Base-by-base conservation (phyloP, 2,797 vertebrate genomes). In the Gallinago stenura region DNA sequence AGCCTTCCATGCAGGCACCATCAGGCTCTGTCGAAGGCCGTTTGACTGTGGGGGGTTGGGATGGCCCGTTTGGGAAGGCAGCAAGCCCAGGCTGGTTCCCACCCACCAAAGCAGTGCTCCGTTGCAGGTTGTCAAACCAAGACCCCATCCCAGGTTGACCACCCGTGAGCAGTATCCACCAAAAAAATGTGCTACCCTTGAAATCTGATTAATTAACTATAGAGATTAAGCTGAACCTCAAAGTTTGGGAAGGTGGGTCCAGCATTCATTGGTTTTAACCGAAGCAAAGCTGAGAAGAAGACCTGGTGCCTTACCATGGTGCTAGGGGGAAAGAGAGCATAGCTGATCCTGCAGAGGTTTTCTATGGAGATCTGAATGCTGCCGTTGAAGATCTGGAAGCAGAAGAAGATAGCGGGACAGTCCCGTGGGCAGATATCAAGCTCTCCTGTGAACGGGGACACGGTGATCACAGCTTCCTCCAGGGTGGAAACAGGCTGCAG, bases 401-500 rank as follows among this genome's bases (percentile, higher is more conserved):
- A 98, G 13, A 96, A 96, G 86, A 98, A 98, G 94, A 97, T 98
- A 24, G 97, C 94, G 0, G 97, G 97, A 53, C 98, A 98, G 61
- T 98, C 98, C 1, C 97, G 89, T 0, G 99, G 99, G 53, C 99
- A 99, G 96, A 99, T 99, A 95, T 99, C 99, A 6, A 97, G 97
- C 80, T 99, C 98, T 31, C 99, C 99, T 0, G 98, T 98, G 97
- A 99, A 99, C 0, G 99, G 98, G 62, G 98, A 99, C 89, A 99
- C 98, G 0, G 99, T 99, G 96, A 99, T 96, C 28, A 98, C 98
- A 2, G 97, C 96, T 71, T 97, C 96, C 1, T 96, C 97, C 93
- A 97, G 70, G 58, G 97, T 97, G 83, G 98, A 87, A 5, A 97
- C 90, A 2, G 99, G 99, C 96, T 98, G 98, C 95, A 99, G 98